Percentiles rank a stretch among this genome's conserved stretches.
phyloP scores from a whole-genome alignment of 2,888 invertebrate genomes.

The Clunio marinus region DNA sequence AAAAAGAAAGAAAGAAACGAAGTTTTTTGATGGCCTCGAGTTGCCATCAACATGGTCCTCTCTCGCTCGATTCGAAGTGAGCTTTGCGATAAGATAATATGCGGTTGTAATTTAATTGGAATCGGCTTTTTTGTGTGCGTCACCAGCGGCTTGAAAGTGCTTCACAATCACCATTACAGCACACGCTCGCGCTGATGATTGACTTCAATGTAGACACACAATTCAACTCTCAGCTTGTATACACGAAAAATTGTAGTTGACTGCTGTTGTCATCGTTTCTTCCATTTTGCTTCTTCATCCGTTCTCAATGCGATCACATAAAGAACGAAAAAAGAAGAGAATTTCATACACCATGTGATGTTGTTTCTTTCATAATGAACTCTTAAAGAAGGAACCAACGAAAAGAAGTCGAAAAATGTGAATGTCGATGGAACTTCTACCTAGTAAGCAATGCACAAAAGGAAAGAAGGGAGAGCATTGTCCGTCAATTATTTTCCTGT shows the following conservation, averaged over 20 bases:
- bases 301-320: not conserved
- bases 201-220: too few species aligned
- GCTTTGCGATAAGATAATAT: constrained; percentile 29
- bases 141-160: constrained; percentile 20
- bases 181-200: too few species aligned
- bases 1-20: too few species aligned
- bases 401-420: constrained; percentile 11
- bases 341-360: constrained; percentile 19
- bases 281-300: not conserved
- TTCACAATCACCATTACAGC: constrained; percentile 1
- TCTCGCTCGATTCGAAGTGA: not conserved
- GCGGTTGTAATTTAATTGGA: constrained; percentile 24
- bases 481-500: constrained; percentile 35
- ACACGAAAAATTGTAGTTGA: too few species aligned
- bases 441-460: constrained; percentile 21
- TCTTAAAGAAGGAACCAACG: constrained; percentile 19
- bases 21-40: constrained; percentile 18
- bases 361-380: constrained; percentile 1
- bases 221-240: too few species aligned
- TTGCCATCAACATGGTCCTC: constrained; percentile 33
- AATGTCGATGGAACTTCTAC: not conserved
- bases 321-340: not conserved
- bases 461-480: constrained; percentile 6
- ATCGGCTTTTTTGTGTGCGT: constrained; percentile 26
- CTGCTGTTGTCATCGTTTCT: not conserved